Evolutionary conservation across 2,888 invertebrate genomes (phyloP), one percentile per base, ranked within the genome.

Genomic region (Lordiphosa andalusiaca): DNA sequence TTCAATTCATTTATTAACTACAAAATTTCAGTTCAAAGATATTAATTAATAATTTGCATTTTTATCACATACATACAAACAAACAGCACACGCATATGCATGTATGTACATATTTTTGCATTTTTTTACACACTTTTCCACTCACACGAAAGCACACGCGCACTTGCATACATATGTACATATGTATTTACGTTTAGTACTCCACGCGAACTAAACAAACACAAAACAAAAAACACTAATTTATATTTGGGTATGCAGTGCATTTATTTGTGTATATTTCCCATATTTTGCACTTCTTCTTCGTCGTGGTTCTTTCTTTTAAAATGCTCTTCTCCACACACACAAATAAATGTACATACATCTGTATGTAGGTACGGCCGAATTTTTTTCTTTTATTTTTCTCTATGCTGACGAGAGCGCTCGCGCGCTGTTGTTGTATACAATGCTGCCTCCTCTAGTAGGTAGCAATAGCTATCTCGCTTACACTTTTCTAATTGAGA

Each of bases 341-440:
- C 47, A 47, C 38, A 52, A 25, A 51, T n/a, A 19, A 23, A 37
- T 44, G 40, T 25, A 52, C 21, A 37, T 46, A 47, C 36, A 53
- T 53, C 46, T 49, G 42, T 60, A 23, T 50, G 30, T 53, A 23
- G 51, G 52, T 56, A 46, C 54, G 46, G 48, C 46, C 58, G 25
- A 37, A 37, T 47, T 57, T 55, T 55, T 37, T 50, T 66, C 51
- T 49, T 56, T 52, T 38, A 58, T 69, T 73, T 55, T 67, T 73
- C 49, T 58, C 56, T 67, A 56, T 56, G 56, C 59, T 59, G 54
- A 60, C 58, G 52, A 80, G 57, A 70, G 68, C 73, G 64, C 77
- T 73, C 81, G 75, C 81, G 81, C 75, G 81, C 70, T 59, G 72
- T 66, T 65, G 67, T 61, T 72, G 72, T 71, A 78, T 65, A 74